Conservation (phyloP, 1,140 invertebrate genomes). For the Sycophaga agraensis region DNA sequence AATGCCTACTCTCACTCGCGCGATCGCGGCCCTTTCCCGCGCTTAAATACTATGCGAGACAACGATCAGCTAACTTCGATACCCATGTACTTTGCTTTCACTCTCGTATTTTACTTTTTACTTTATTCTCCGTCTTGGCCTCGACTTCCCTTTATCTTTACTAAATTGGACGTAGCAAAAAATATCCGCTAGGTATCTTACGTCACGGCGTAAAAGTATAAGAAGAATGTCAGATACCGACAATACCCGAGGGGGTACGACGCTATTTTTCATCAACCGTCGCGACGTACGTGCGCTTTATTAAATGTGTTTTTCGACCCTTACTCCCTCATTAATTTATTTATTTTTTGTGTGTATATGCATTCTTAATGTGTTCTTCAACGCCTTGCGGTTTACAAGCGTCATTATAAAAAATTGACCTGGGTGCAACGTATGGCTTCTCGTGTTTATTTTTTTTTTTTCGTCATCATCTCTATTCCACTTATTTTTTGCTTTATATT, state of each 20-base stretch:
- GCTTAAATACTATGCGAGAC: conserved; percentile 16
- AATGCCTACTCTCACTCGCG: not conserved
- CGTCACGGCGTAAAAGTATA: conserved; percentile 39
- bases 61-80: conserved; percentile 6
- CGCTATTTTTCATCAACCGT: conserved; percentile 24
- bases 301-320: conserved; percentile 18
- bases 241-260: conserved; percentile 36
- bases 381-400: conserved; percentile 27
- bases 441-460: not conserved
- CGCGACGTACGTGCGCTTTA: conserved; percentile 10
- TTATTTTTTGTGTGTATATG: not conserved
- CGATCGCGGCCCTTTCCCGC: too few species aligned
- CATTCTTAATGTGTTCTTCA: not conserved
- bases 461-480: not conserved
- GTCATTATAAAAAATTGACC: conserved; percentile 36
- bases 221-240: conserved; percentile 43
- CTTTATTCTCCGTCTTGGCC: not conserved
- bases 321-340: not conserved
- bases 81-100: not conserved
- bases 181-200: conserved; percentile 49
- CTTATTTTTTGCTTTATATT: not conserved
- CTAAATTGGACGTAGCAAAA: conserved; percentile 31
- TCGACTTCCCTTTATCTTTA: not conserved
- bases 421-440: conserved; percentile 35
- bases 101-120: conserved; percentile 5